Evolutionary conservation across 2,888 invertebrate genomes (phyloP), one percentile per base, ranked within the genome.

Genomic region (Synergus itoensis): DNA sequence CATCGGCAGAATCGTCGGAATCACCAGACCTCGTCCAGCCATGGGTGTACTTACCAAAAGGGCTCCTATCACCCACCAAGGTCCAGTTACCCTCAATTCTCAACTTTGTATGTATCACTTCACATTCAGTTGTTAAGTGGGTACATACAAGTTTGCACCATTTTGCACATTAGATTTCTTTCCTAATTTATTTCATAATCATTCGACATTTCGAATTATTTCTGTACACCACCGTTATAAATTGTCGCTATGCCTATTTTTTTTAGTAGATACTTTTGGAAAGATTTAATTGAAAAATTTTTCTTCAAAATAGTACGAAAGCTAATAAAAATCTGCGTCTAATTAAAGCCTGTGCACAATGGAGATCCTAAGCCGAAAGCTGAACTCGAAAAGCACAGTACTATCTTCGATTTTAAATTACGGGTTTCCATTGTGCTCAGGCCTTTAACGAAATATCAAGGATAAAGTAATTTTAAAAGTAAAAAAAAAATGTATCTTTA

Each of bases 51-150:
- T 94, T 83, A 92, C 94, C 76, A 93, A 94, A 86, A 93, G 94
- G 80, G 93, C 93, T 63, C 93, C 94, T 88, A 87, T 94, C 73
- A 93, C 94, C 76, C 93, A 91, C 69, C 92, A 95, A 21, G 95
- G 95, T 28, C 94, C 95, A 16, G 93, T 95, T 40, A 95, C 95
- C 1, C 93, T 96, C 41, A 94, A 95, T 36, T 94, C 96, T 81
- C 96, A 96, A 88, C 93, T 96, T 79, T 93, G 94, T 88, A 93
- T 92, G 89, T 92, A 93, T 84, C 75, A 73, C 48, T 73, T 73
- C 40, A 73, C 53, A 36, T 36, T 73, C 73, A 73, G n/a, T 73
- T 73, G n/a, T 73, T 73, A 73, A 73, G 36, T 73, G 48, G 73
- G 53, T 73, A 73, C 53, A 36, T 73, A 57, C 69, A 79, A 78